These are phyloP conservation scores for Hyperopisus bebe DNA, from an alignment of 2,113 vertebrate genomes.

Conservation along the genomic window DNA sequence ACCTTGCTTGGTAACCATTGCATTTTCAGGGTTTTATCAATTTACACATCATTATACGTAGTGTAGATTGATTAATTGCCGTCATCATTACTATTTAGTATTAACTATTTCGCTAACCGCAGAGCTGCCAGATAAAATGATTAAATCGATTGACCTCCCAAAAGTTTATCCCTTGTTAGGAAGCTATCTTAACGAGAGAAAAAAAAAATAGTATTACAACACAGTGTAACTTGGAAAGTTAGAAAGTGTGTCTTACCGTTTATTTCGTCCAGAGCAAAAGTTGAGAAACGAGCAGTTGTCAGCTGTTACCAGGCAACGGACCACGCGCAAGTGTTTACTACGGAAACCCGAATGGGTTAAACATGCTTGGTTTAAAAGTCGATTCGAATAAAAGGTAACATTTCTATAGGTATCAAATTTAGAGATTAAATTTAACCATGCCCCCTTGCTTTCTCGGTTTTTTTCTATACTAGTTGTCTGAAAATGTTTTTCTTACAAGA, in stretches of 20 bases:
- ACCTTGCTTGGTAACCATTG: not conserved
- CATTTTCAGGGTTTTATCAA: not conserved
- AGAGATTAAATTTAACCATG: not conserved
- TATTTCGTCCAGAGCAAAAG: not conserved
- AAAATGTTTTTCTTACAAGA: not conserved
- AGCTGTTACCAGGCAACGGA: slow-evolving; percentile 51
- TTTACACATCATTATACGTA: not conserved
- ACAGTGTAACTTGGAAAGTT: not conserved
- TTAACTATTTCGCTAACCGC: not conserved
- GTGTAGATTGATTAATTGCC: not conserved
- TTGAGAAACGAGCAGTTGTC: slow-evolving; percentile 31
- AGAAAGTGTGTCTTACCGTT: slow-evolving; percentile 12
- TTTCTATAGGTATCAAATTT: not conserved
- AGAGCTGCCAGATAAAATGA: not conserved
- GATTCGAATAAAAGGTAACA: not conserved
- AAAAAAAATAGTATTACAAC: not conserved
- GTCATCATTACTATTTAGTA: not conserved
- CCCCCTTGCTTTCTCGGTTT: not conserved
- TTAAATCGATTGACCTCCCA: not conserved
- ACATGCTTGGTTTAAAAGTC: not conserved
- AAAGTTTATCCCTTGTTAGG: not conserved
- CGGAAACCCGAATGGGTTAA: slow-evolving; percentile 31
- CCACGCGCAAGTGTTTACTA: slow-evolving; percentile 23
- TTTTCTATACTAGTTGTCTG: not conserved
- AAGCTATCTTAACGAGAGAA: not conserved